Evolutionary conservation across 2,797 vertebrate genomes (phyloP).

Genomic region (Phalloptychus januarius): DNA sequence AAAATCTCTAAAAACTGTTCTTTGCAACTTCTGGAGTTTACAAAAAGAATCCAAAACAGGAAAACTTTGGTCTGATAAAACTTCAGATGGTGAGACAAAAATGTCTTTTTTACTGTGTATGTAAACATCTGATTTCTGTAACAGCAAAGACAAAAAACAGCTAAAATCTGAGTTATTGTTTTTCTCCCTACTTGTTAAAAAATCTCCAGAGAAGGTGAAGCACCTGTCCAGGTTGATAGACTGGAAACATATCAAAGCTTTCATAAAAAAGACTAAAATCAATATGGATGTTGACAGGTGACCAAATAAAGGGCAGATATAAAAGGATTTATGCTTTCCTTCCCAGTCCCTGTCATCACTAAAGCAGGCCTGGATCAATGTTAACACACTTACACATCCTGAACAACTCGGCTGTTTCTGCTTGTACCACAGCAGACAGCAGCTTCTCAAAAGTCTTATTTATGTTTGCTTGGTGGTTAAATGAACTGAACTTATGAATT

Average conservation of each 20-base stretch:
- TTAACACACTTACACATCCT: slow-evolving; percentile 15
- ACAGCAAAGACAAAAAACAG: background rate
- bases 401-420: background rate
- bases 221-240: slow-evolving; percentile 4
- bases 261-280: slow-evolving; percentile 13
- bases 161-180: background rate
- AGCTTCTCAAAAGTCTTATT: background rate
- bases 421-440: background rate
- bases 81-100: background rate
- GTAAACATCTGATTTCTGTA: background rate
- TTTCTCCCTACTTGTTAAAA: background rate
- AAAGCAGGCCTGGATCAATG: slow-evolving; percentile 16
- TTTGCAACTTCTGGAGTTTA: background rate
- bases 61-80: background rate
- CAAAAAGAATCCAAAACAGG: background rate
- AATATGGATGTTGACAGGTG: slow-evolving; percentile 12
- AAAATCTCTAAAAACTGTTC: background rate
- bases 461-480: background rate
- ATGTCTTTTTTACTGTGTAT: background rate
- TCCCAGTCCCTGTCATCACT: slow-evolving; percentile 7
- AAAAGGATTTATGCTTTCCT: slow-evolving; percentile 12
- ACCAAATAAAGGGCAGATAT: slow-evolving; percentile 16
- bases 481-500: no score
- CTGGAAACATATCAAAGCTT: slow-evolving; percentile 12
- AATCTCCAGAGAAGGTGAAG: background rate